Evolutionary conservation across 2,888 invertebrate genomes (phyloP).

Genomic region (Xanthia icteritia): DNA sequence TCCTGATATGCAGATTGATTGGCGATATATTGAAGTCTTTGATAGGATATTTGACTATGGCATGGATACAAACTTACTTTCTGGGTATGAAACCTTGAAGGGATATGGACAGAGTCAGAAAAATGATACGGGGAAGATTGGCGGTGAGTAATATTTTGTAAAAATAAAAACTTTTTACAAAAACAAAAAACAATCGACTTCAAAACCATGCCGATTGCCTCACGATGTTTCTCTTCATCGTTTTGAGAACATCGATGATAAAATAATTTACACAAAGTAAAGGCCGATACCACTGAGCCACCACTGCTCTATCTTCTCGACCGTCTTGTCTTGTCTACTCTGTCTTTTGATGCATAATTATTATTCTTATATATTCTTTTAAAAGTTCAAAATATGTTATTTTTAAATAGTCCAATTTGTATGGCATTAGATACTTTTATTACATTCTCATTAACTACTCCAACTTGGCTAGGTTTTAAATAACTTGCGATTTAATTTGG

Average conservation of each 20-base stretch:
- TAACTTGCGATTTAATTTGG: background rate
- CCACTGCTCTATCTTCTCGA: too few species aligned
- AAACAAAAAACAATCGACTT: too few species aligned
- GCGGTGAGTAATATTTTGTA: conserved; percentile 70
- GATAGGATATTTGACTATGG: conserved; percentile 87
- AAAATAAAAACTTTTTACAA: background rate
- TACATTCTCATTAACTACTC: background rate
- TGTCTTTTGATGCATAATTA: background rate
- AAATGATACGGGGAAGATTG: conserved; percentile 70
- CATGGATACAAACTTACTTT: conserved; percentile 80
- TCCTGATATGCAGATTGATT: conserved; percentile 85
- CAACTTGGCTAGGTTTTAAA: background rate
- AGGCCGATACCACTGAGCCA: too few species aligned
- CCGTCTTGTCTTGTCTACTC: background rate
- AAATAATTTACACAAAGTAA: too few species aligned
- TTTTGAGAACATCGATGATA: too few species aligned
- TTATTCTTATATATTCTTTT: background rate
- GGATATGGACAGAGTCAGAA: conserved; percentile 45
- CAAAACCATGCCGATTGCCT: too few species aligned
- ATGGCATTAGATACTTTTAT: background rate
- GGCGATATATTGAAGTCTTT: conserved; percentile 86
- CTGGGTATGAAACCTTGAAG: conserved; percentile 74
- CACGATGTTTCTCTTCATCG: too few species aligned
- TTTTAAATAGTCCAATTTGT: background rate
- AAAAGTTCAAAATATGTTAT: background rate